Percentiles rank a stretch among this genome's conserved stretches.
Evolutionary conservation across 2,113 vertebrate genomes (phyloP).

Genomic region (Marmota monax): DNA sequence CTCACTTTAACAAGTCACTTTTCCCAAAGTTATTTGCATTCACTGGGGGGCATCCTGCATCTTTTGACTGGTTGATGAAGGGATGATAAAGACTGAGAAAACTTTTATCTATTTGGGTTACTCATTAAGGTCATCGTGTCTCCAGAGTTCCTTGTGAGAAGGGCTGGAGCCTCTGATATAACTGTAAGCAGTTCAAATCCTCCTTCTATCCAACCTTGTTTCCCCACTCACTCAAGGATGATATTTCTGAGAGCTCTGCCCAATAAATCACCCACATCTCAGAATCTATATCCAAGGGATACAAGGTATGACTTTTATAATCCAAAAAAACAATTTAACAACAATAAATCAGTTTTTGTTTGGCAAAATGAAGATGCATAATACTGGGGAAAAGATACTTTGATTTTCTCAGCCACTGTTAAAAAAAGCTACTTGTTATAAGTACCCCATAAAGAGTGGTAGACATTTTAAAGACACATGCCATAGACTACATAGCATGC

Average conservation of each 20-base stretch:
- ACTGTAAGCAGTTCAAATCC: neutral
- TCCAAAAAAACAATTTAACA: slow-evolving; percentile 57
- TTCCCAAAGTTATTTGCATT: neutral
- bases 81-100: neutral
- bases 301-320: slow-evolving; percentile 14
- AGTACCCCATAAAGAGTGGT: neutral
- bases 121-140: neutral
- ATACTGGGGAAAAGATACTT: neutral
- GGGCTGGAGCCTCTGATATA: neutral
- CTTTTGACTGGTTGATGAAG: neutral
- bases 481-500: neutral
- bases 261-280: neutral
- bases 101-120: neutral
- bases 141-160: neutral
- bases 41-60: neutral
- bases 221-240: neutral
- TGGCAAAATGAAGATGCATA: slow-evolving; percentile 43
- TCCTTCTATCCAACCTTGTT: neutral
- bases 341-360: slow-evolving; percentile 42
- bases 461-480: neutral
- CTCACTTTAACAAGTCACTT: neutral
- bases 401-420: slow-evolving; percentile 19
- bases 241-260: neutral
- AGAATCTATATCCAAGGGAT: neutral
- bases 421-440: slow-evolving; percentile 10